A percentile compares a stretch with the other conserved stretches of the same genome.
Conservation (phyloP, 2,888 invertebrate genomes). For the Drosophila pegasa region DNA sequence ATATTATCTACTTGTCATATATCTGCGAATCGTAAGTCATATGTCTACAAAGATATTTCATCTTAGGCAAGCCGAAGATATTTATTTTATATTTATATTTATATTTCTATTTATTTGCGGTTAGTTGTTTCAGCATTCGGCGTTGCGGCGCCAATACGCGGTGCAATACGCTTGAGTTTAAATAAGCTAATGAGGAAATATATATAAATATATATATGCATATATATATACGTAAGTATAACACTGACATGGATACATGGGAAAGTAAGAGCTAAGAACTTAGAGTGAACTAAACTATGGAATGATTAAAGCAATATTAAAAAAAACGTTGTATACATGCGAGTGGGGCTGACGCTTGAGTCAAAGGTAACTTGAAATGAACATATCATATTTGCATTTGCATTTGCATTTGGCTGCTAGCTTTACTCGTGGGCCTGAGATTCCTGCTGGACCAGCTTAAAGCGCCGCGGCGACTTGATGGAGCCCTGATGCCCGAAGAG, state of each 20-base stretch:
- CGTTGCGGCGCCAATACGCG: constrained; percentile 34
- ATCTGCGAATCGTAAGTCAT: neutral
- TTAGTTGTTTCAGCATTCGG: constrained; percentile 43
- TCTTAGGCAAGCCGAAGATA: constrained; percentile 7
- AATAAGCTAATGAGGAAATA: constrained; percentile 63
- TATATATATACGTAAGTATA: constrained; percentile 4
- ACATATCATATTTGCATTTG: constrained; percentile 5
- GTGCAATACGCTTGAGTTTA: constrained; percentile 30
- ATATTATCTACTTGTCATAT: neutral
- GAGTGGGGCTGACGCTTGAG: constrained; percentile 21
- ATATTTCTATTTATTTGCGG: constrained; percentile 31
- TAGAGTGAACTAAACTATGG: constrained; percentile 65
- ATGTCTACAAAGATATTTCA: constrained; percentile 6
- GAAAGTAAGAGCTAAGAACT: constrained; percentile 51
- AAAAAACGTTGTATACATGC: constrained; percentile 61
- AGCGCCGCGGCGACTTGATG: constrained; percentile 93
- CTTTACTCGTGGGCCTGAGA: constrained; percentile 94
- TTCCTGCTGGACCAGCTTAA: constrained; percentile 95
- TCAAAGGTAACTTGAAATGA: constrained; percentile 47
- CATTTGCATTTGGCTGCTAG: constrained; percentile 15
- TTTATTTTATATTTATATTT: neutral
- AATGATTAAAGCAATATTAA: constrained; percentile 47
- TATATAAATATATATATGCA: constrained; percentile 10
- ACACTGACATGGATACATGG: constrained; percentile 4
- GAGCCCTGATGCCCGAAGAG: constrained; percentile 92